A percentile compares a stretch with the other conserved stretches of the same genome.
Evolutionary conservation across 2,888 invertebrate species (phyloP).

Genomic region (Chirona hameri): DNA sequence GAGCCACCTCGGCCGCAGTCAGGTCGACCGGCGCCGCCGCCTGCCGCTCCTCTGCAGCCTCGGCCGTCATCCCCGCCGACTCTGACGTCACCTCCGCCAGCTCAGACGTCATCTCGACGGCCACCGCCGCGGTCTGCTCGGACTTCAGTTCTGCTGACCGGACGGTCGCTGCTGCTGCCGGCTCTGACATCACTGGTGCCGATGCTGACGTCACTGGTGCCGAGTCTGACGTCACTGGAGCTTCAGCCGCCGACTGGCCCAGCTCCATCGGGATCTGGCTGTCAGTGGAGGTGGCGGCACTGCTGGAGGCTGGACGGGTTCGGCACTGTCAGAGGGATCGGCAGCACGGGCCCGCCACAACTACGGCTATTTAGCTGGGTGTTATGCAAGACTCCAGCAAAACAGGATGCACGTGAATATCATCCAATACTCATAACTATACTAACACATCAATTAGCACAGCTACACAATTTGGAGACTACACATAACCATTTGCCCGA

Average conservation of each 20-base stretch:
- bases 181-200: not conserved
- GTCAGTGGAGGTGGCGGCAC: not conserved
- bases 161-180: not conserved
- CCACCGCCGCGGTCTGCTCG: not conserved
- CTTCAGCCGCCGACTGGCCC: not conserved
- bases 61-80: not conserved
- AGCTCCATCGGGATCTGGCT: not conserved
- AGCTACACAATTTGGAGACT: too few relatives aligned
- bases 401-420: not conserved
- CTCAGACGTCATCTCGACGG: not conserved
- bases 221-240: not conserved
- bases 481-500: too few relatives aligned
- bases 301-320: not conserved
- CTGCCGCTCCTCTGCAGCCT: not conserved
- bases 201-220: not conserved
- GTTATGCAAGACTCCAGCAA: not conserved
- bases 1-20: not conserved
- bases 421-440: not conserved
- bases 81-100: not conserved
- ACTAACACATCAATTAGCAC: not conserved
- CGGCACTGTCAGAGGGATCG: not conserved
- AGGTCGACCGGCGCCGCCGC: not conserved
- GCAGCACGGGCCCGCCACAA: not conserved
- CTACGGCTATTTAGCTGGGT: not conserved
- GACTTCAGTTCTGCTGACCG: too few relatives aligned